Evolutionary conservation across 2,797 vertebrate species (phyloP), one percentile per base, ranked within the genome.

Genomic region (Pachyuromys duprasi): DNA sequence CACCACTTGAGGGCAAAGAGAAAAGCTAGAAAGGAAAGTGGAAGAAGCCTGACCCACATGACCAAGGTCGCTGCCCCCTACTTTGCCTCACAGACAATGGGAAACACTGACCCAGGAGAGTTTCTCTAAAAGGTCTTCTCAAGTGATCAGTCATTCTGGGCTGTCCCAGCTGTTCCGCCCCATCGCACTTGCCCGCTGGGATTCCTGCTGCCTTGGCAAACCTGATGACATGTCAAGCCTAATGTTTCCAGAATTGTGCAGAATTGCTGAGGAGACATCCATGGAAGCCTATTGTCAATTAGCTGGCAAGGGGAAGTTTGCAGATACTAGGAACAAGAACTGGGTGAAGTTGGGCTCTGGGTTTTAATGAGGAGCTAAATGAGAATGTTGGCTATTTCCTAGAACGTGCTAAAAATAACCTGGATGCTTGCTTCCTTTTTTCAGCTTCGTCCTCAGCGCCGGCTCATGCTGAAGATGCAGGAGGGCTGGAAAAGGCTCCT

Each of bases 171-270:
- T 20, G n/a, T 31, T 95, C 84, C 3, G 18, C 93, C 96, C 94
- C 95, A 90, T 88, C 95, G 88, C 96, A 72, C 89, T 96, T 57
- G 26, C 83, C 28, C 8, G 86, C 96, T 96, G 94, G 81, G 83
- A 97, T 95, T 98, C 97, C 92, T 95, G 91, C 94, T 97, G 86
- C 90, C 95, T 97, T 95, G 94, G 93, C 69, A 98, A 97, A 97
- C 65, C 39, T 20, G 62, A 96, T 76, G 82, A 96, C 86, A 93
- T 94, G 94, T 97, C 94, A 97, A 69, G 70, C 95, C 70, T 97
- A 96, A 97, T 79, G 96, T 95, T 94, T 96, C 96, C 96, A 93
- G 79, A 97, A 90, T 95, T 97, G 89, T 97, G 62, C 0, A 2
- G 96, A 90, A 93, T 91, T 92, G 95, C 89, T 69, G 90, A 83